phyloP scores from a whole-genome alignment of 2,888 invertebrate genomes.

The Eupeodes luniger region DNA sequence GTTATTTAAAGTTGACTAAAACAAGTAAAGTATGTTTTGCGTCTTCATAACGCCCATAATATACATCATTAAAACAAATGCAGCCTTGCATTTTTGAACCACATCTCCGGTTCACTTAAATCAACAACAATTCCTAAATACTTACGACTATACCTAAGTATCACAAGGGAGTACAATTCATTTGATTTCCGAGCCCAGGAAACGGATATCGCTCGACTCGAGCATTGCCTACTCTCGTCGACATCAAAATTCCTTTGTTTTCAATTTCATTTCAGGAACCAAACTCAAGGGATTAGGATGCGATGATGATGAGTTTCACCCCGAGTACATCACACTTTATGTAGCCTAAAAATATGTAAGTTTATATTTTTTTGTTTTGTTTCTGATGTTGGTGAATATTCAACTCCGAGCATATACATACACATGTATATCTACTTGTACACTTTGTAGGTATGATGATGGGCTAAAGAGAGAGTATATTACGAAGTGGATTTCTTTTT shows the following conservation, averaged over 20 bases:
- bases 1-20: no score
- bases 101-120: constrained; percentile 60
- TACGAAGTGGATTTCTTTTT: constrained; percentile 47
- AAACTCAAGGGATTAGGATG: constrained; percentile 70
- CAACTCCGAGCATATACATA: constrained; percentile 20
- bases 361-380: not conserved
- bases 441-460: not conserved
- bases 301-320: constrained; percentile 71
- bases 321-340: constrained; percentile 73
- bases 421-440: not conserved
- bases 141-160: constrained; percentile 28
- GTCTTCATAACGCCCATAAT: not conserved
- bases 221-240: constrained; percentile 46
- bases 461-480: constrained; percentile 21
- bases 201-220: constrained; percentile 67
- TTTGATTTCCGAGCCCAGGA: constrained; percentile 69
- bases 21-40: no score
- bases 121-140: constrained; percentile 56
- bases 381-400: not conserved
- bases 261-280: constrained; percentile 70
- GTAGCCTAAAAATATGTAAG: constrained; percentile 37
- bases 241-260: constrained; percentile 68
- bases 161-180: constrained; percentile 54
- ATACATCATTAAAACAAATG: not conserved
- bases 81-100: constrained; percentile 38